Evolutionary conservation across 1,140 invertebrate genomes (phyloP).

Genomic region (Zaprionus nigranus): DNA sequence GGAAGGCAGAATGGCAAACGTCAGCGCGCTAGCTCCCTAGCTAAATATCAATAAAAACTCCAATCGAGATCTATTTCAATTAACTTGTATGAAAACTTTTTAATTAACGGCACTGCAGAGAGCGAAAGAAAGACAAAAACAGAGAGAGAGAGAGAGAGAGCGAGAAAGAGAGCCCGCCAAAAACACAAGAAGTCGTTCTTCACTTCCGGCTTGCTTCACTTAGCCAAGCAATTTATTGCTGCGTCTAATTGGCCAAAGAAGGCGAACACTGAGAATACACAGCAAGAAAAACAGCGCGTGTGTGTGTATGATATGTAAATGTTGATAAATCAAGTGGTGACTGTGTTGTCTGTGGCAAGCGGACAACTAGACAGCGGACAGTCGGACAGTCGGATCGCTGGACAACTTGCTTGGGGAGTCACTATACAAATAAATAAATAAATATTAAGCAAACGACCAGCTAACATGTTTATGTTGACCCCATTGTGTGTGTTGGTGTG

Average conservation of each 20-base stretch:
- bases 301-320: conserved; percentile 65
- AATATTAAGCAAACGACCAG: conserved; percentile 56
- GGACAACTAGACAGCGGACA: conserved; percentile 9
- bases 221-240: conserved; percentile 72
- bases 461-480: conserved; percentile 60
- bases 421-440: conserved; percentile 79
- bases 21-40: conserved; percentile 46
- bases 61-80: conserved; percentile 83
- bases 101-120: conserved; percentile 78
- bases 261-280: not conserved
- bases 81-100: conserved; percentile 82
- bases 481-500: conserved; percentile 20
- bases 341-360: conserved; percentile 72
- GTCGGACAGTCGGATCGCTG: not conserved
- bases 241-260: conserved; percentile 71
- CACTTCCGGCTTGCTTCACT: conserved; percentile 44
- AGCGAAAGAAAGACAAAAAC: conserved; percentile 14
- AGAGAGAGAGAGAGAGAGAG: not conserved
- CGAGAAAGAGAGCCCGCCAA: not conserved
- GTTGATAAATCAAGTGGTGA: conserved; percentile 74
- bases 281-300: conserved; percentile 3
- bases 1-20: conserved; percentile 56
- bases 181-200: conserved; percentile 21
- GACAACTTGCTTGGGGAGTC: conserved; percentile 52
- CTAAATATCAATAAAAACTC: conserved; percentile 82